Percentiles rank a stretch among this genome's conserved stretches.
Conservation (phyloP, 1,140 invertebrate species). For the Manduca sexta region DNA sequence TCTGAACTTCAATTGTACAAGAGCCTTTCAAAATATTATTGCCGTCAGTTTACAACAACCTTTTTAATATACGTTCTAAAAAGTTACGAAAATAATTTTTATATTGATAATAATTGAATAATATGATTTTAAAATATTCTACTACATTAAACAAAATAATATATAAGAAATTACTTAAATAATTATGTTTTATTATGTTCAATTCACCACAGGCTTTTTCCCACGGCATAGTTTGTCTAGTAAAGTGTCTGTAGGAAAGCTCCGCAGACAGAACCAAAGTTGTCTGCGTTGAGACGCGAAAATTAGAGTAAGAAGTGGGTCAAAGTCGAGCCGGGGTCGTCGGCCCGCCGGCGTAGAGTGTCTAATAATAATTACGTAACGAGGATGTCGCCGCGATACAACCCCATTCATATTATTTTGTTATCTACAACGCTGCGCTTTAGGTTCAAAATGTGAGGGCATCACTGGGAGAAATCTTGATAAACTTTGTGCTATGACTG, state of each 20-base stretch:
- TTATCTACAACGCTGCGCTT: conserved; percentile 14
- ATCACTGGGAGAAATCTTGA: conserved; percentile 4
- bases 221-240: too few relatives aligned
- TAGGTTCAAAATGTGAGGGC: conserved; percentile 14
- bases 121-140: too few relatives aligned
- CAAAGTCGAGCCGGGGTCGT: conserved; percentile 62
- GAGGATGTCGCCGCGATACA: conserved; percentile 29
- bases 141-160: too few relatives aligned
- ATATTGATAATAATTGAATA: too few relatives aligned
- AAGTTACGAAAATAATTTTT: too few relatives aligned
- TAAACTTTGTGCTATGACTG: conserved; percentile 20
- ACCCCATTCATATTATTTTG: conserved; percentile 13
- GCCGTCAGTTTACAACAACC: background rate
- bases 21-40: background rate
- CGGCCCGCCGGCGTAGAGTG: conserved; percentile 34
- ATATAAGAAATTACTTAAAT: too few relatives aligned
- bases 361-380: conserved; percentile 67
- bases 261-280: conserved; percentile 27
- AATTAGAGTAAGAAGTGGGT: conserved; percentile 67
- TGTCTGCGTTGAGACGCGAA: conserved; percentile 51
- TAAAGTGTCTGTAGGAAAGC: conserved; percentile 1
- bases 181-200: too few relatives aligned
- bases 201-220: too few relatives aligned
- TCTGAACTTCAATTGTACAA: background rate
- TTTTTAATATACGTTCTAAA: background rate